phyloP scores from a whole-genome alignment of 2,113 vertebrate genomes.

The Prionailurus viverrinus region DNA sequence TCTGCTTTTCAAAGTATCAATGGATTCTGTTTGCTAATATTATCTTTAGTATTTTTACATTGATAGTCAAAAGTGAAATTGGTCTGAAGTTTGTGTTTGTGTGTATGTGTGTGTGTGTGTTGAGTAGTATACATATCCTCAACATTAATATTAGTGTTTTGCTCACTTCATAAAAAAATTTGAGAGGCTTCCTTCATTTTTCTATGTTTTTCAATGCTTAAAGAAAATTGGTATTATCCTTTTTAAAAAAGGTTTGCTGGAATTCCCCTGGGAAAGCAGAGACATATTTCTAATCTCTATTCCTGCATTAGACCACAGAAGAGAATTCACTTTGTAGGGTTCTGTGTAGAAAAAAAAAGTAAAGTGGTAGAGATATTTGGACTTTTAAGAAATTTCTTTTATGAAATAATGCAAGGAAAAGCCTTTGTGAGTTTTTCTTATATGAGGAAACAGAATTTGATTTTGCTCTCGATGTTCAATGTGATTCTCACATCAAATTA shows the following conservation, averaged over 20 bases:
- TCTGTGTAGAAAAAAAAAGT: conserved; percentile 9
- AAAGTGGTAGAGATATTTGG: not conserved
- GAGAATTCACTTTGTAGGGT: not conserved
- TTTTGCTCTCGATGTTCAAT: not conserved
- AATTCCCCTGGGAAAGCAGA: not conserved
- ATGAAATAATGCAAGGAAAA: not conserved
- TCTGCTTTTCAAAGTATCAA: not conserved
- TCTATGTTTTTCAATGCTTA: not conserved
- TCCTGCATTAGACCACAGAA: not conserved
- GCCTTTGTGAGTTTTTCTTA: not conserved
- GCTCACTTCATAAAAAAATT: not conserved
- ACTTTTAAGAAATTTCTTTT: not conserved
- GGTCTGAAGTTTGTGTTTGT: not conserved
- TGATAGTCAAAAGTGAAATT: not conserved
- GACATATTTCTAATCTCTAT: not conserved
- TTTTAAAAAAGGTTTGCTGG: not conserved
- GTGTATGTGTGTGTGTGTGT: not conserved
- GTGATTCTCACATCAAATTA: not conserved
- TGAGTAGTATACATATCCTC: not conserved
- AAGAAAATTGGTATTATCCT: not conserved
- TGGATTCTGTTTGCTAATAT: not conserved
- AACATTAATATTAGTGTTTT: not conserved
- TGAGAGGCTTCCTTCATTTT: not conserved
- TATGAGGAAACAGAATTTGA: not conserved
- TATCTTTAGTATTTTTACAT: not conserved